Conservation (phyloP, 2,888 invertebrate genomes). For the Halocaridina rubra region DNA sequence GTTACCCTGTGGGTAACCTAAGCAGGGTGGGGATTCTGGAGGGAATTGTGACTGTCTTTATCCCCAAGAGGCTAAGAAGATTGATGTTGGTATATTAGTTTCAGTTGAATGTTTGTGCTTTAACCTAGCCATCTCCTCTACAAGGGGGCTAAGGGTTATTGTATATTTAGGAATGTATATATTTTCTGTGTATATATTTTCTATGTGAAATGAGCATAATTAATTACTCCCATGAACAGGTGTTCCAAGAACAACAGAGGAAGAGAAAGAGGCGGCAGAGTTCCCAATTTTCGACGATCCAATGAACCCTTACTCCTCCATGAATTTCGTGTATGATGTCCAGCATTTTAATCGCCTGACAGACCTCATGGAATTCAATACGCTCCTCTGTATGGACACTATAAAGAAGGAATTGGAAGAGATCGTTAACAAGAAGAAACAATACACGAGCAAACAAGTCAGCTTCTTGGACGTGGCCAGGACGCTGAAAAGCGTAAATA, state of each 20-base stretch:
- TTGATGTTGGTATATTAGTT: too few species aligned
- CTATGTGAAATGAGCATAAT: too few species aligned
- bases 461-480: slow-evolving; percentile 29
- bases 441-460: slow-evolving; percentile 1
- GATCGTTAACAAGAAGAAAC: slow-evolving; percentile 65
- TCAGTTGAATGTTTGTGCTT: too few species aligned
- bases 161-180: too few species aligned
- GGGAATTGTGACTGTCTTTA: too few species aligned
- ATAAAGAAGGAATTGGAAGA: slow-evolving; percentile 67
- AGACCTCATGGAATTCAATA: slow-evolving; percentile 70
- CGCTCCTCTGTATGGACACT: slow-evolving; percentile 67
- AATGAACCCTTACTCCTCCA: slow-evolving; percentile 69
- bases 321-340: slow-evolving; percentile 69
- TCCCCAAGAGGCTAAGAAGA: too few species aligned
- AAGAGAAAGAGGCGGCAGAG: slow-evolving; percentile 69
- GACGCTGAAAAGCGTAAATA: slow-evolving; percentile 22
- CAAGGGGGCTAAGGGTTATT: too few species aligned
- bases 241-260: slow-evolving; percentile 67
- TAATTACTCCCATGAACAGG: too few species aligned
- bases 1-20: too few species aligned
- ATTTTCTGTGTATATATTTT: too few species aligned
- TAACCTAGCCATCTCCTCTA: too few species aligned
- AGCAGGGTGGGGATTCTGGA: too few species aligned
- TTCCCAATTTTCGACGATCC: slow-evolving; percentile 70
- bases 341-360: slow-evolving; percentile 69